Percentiles rank a stretch among this genome's conserved stretches.
Conservation (phyloP, 2,888 invertebrate species). For the Cerceris ruficornis region DNA sequence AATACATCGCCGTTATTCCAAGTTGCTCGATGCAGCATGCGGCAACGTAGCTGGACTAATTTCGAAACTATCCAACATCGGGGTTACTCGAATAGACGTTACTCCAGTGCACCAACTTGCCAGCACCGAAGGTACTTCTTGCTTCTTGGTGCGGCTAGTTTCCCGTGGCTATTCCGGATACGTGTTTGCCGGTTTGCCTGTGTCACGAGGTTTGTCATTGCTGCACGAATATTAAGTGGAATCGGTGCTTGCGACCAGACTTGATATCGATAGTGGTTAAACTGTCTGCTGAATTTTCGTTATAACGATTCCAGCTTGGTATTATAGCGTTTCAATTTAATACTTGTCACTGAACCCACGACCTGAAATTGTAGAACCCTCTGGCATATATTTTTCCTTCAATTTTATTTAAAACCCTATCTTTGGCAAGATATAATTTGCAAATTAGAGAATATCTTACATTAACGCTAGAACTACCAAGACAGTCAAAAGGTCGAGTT, state of each 20-base stretch:
- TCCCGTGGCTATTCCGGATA: conserved; percentile 46
- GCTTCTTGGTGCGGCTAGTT: conserved; percentile 33
- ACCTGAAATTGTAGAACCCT: too few relatives aligned
- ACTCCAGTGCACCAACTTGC: conserved; percentile 46
- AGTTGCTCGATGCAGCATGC: conserved; percentile 44
- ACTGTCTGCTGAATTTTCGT: too few relatives aligned
- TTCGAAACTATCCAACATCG: conserved; percentile 61
- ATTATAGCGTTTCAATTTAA: too few relatives aligned
- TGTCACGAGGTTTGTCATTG: conserved; percentile 46
- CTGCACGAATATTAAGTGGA: conserved; percentile 35
- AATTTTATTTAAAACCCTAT: too few relatives aligned
- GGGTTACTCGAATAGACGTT: conserved; percentile 64
- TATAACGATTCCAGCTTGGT: too few relatives aligned
- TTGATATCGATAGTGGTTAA: neutral
- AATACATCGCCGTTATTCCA: conserved; percentile 40
- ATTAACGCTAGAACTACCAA: too few relatives aligned
- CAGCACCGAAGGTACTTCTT: conserved; percentile 47
- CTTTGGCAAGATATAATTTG: too few relatives aligned
- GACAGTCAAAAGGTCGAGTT: too few relatives aligned
- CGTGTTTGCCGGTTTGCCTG: conserved; percentile 52
- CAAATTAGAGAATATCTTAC: too few relatives aligned
- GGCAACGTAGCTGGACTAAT: conserved; percentile 57
- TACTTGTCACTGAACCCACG: too few relatives aligned
- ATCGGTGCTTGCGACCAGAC: conserved; percentile 16
- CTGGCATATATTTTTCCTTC: too few relatives aligned